phyloP scores from a whole-genome alignment of 1,140 invertebrate species.

The Galleria mellonella region DNA sequence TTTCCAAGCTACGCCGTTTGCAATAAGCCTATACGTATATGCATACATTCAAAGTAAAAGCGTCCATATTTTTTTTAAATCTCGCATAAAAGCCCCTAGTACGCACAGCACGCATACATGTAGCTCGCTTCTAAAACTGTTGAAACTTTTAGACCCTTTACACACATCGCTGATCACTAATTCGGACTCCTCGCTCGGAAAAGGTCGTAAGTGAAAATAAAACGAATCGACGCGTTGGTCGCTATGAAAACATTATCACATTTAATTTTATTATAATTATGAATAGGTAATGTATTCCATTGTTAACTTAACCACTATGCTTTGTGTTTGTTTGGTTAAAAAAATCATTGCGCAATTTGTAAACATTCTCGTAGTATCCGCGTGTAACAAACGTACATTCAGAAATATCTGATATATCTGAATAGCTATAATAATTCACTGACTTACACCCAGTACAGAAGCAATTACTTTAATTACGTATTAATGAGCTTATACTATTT shows the following conservation, averaged over 20 bases:
- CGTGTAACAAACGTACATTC: too few species aligned
- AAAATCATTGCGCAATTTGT: too few species aligned
- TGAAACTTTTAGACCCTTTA: slow-evolving; percentile 50
- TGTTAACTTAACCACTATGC: too few species aligned
- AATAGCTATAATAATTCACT: too few species aligned
- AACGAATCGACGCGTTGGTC: neutral
- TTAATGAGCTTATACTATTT: too few species aligned
- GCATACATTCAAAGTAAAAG: neutral
- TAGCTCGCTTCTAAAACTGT: slow-evolving; percentile 21
- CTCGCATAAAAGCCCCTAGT: slow-evolving; percentile 34
- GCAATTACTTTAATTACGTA: too few species aligned
- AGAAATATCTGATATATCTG: too few species aligned
- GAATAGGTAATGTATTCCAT: neutral
- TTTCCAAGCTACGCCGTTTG: neutral
- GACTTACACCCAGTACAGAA: too few species aligned
- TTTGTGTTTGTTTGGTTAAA: too few species aligned
- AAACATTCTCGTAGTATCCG: too few species aligned
- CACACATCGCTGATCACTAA: slow-evolving; percentile 56
- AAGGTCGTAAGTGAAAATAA: slow-evolving; percentile 31
- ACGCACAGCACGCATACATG: slow-evolving; percentile 15
- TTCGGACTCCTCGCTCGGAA: slow-evolving; percentile 25
- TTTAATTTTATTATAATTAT: neutral
- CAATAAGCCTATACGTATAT: neutral
- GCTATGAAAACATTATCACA: neutral
- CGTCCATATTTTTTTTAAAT: slow-evolving; percentile 29